phyloP scores from a whole-genome alignment of 2,113 vertebrate genomes.

The Todiramphus chloris region DNA sequence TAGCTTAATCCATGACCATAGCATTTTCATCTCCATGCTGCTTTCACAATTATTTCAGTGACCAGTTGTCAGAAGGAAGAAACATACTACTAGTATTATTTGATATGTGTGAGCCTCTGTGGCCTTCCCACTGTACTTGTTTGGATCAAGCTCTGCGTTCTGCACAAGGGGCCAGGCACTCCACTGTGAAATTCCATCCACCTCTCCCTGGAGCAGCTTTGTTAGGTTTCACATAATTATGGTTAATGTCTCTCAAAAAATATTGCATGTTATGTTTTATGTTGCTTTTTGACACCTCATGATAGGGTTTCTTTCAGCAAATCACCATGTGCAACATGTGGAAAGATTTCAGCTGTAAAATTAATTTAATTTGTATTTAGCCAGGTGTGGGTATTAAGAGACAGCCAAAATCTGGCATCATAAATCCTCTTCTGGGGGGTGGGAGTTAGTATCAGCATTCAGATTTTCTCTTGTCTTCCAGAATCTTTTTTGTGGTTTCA shows the following conservation, averaged over 20 bases:
- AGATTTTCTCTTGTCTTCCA: neutral
- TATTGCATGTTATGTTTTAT: conserved; percentile 47
- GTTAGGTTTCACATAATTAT: conserved; percentile 23
- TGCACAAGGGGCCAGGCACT: fast-evolving
- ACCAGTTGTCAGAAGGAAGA: neutral
- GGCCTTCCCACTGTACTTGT: neutral
- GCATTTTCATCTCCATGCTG: neutral
- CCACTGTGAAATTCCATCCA: neutral
- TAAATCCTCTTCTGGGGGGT: conserved; percentile 11
- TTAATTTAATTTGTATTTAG: conserved; percentile 71
- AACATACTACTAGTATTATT: neutral
- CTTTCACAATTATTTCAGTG: conserved; percentile 3
- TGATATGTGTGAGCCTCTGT: neutral
- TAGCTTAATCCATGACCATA: neutral
- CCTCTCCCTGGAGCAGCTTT: conserved; percentile 3
- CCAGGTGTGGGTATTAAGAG: conserved; percentile 41
- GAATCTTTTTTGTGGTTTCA: conserved; percentile 4
- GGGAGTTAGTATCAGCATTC: neutral
- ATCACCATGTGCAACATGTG: conserved; percentile 60
- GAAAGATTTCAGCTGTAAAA: conserved; percentile 63
- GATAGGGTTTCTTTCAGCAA: conserved; percentile 53
- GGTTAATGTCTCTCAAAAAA: conserved; percentile 55
- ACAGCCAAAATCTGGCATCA: conserved; percentile 16
- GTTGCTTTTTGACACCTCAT: conserved; percentile 38
- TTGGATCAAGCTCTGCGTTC: neutral